Evolutionary conservation across 2,888 invertebrate species (phyloP), one percentile per base, ranked within the genome.

Genomic region (Apotomis betuletana): DNA sequence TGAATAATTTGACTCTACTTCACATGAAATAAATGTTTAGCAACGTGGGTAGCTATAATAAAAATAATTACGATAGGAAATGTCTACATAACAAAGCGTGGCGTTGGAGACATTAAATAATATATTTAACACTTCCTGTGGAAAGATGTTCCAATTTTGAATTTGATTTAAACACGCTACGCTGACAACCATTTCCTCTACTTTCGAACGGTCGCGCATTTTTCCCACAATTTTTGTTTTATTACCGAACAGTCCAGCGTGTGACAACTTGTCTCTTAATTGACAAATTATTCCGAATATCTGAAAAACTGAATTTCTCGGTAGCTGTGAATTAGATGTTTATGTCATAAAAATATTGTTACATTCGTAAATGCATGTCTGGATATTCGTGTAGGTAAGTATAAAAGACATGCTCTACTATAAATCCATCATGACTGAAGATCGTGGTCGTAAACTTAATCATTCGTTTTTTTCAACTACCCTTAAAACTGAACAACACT

Each of bases 111-210:
- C 87, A 87, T 87, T 85, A 84, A 68, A 72, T 87, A 88, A 88
- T 88, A 89, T 87, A 90, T 91, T 90, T 84, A 85, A 86, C 85
- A 87, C 87, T 89, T 91, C 91, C 91, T 86, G 89, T 81, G 87
- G 89, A 90, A 91, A 89, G 90, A 89, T 89, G 90, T 88, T 89
- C 91, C 89, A 92, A 91, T 92, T 92, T 90, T 90, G 87, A 88
- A 86, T 92, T 90, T 92, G 90, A 92, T 92, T 90, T 91, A 92
- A 87, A 87, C 83, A 82, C 85, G 79, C 79, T 80, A 79, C 83
- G 91, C 74, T 87, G 92, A 92, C 92, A 89, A 87, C 86, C 85
- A 88, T 90, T 90, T 92, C 92, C 92, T 90, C 82, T 83, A 86
- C 85, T 87, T 85, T 85, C 82, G 82, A 84, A 81, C 80, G 81